A percentile compares a stretch with the other conserved stretches of the same genome.
phyloP scores from a whole-genome alignment of 2,888 invertebrate genomes.

The Aethes cnicana region DNA sequence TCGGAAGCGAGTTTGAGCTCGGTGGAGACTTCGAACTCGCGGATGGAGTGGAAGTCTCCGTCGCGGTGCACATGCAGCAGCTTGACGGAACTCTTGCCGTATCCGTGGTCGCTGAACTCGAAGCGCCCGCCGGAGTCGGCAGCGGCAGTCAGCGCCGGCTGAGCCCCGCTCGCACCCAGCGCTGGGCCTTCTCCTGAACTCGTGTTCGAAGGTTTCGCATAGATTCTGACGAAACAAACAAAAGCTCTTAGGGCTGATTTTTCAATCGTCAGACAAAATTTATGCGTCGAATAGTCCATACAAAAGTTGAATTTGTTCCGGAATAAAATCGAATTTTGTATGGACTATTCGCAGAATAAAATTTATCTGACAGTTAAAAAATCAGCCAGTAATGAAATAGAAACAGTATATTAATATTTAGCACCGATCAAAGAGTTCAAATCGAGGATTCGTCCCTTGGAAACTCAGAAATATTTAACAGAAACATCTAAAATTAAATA shows the following conservation, averaged over 20 bases:
- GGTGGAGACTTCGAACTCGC: conserved; percentile 88
- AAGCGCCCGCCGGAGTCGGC: conserved; percentile 78
- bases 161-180: conserved; percentile 35
- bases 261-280: no score
- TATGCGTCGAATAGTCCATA: no score
- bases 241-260: no score
- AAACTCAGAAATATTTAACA: no score
- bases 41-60: conserved; percentile 85
- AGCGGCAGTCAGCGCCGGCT: conserved; percentile 58
- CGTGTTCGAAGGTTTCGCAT: conserved; percentile 75
- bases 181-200: conserved; percentile 51
- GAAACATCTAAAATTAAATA: conserved; percentile 34
- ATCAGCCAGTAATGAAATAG: no score
- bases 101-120: conserved; percentile 85
- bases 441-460: no score
- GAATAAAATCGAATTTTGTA: no score
- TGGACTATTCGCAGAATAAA: no score
- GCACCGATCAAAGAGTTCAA: no score
- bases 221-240: conserved; percentile 60
- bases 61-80: conserved; percentile 87
- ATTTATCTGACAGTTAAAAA: no score
- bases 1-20: conserved; percentile 86
- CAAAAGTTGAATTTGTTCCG: no score
- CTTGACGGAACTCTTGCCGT: conserved; percentile 89
- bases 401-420: no score